phyloP scores from a whole-genome alignment of 37 sponge, comb jelly and placozoan genomes.

The Theonella swinhoei region DNA sequence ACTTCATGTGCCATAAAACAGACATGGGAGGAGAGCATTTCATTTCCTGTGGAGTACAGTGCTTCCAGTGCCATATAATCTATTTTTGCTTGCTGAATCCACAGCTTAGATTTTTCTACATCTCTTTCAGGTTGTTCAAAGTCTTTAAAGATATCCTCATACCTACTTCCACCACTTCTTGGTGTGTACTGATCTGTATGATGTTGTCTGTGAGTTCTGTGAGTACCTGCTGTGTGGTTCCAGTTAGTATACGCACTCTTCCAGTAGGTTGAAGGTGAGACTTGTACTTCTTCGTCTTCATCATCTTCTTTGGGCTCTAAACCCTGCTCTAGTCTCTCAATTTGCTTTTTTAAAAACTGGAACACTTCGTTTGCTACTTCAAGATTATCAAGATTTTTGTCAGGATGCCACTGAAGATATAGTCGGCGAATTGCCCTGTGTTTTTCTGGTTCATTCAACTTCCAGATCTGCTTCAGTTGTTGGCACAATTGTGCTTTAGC shows the following conservation, averaged over 20 bases:
- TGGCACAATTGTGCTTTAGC: not conserved
- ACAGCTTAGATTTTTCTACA: slow-evolving; percentile 33
- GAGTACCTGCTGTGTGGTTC: not conserved
- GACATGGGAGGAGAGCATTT: slow-evolving; percentile 15
- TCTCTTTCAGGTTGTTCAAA: slow-evolving; percentile 10
- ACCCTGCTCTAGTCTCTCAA: not conserved
- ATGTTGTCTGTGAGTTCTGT: not conserved
- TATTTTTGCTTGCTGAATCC: slow-evolving; percentile 50
- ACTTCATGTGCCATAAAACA: slow-evolving; percentile 74
- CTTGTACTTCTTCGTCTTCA: not conserved
- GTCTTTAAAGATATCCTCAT: not conserved
- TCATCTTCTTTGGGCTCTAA: not conserved
- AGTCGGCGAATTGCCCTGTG: slow-evolving; percentile 19
- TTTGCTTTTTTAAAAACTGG: not conserved
- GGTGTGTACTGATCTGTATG: not conserved
- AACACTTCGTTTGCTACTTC: not conserved
- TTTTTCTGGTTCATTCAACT: slow-evolving; percentile 5
- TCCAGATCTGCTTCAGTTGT: slow-evolving; percentile 13
- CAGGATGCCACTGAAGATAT: slow-evolving; percentile 33
- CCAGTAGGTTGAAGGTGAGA: not conserved
- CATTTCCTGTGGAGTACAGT: not conserved
- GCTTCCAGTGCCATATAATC: slow-evolving; percentile 22
- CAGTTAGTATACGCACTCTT: not conserved
- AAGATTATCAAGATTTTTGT: slow-evolving; percentile 18
- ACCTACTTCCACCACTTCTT: not conserved